Evolutionary conservation across 2,888 invertebrate genomes (phyloP).

Genomic region (Cerastis leucographa): DNA sequence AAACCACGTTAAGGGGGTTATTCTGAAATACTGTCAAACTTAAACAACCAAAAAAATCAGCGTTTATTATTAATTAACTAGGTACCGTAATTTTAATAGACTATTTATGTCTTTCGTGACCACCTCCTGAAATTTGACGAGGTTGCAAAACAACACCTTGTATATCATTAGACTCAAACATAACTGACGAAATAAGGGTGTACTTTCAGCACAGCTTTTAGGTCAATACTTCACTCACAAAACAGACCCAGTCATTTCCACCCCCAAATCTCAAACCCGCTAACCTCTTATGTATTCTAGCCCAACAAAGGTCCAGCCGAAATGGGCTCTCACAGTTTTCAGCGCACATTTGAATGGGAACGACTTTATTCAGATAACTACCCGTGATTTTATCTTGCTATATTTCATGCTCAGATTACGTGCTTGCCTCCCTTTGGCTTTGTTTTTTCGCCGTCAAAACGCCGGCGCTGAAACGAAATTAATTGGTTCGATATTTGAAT

Average conservation of each 20-base stretch:
- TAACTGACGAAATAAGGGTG: too few species aligned
- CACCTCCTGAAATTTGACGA: too few species aligned
- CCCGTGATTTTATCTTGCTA: conserved; percentile 81
- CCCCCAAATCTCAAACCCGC: conserved; percentile 11
- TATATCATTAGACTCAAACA: too few species aligned
- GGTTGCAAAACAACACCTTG: too few species aligned
- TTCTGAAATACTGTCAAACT: too few species aligned
- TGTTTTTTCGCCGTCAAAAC: conserved; percentile 64
- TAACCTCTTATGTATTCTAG: conserved; percentile 51
- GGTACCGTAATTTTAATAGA: too few species aligned
- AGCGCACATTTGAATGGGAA: conserved; percentile 86
- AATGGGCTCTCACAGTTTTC: conserved; percentile 83
- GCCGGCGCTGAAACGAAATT: conserved; percentile 54
- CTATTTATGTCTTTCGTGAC: too few species aligned
- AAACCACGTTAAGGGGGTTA: too few species aligned
- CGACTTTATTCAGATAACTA: conserved; percentile 87
- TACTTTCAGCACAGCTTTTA: too few species aligned
- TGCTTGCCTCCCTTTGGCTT: conserved; percentile 60
- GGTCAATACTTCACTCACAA: not conserved
- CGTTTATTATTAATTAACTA: too few species aligned
- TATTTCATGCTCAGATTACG: conserved; percentile 83
- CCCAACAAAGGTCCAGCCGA: conserved; percentile 78
- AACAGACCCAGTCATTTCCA: not conserved
- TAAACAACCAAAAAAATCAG: too few species aligned
- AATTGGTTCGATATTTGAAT: conserved; percentile 63